Evolutionary conservation across 2,113 vertebrate genomes (phyloP).

Genomic region (Ascaphus truei): DNA sequence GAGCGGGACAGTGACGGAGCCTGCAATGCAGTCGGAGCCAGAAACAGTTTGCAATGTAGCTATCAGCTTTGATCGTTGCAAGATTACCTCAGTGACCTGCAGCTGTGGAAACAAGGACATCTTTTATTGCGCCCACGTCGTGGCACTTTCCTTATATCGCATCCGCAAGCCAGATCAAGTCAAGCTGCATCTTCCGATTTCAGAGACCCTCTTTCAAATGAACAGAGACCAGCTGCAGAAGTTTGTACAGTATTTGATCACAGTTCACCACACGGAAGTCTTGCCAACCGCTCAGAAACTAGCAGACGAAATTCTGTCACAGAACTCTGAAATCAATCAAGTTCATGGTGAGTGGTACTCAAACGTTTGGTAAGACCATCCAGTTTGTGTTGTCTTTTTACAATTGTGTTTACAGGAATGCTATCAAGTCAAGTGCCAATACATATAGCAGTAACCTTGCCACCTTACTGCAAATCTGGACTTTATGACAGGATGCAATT

Average conservation of each 20-base stretch:
- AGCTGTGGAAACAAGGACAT: conserved; percentile 99
- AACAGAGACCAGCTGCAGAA: conserved; percentile 98
- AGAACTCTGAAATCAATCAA: conserved; percentile 99
- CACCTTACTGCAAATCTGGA: no score
- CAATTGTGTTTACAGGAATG: not conserved
- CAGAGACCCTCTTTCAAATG: conserved; percentile 98
- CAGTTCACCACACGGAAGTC: conserved; percentile 96
- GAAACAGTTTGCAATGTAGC: conserved; percentile 95
- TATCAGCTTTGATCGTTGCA: conserved; percentile 99
- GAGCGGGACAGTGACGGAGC: conserved; percentile 95
- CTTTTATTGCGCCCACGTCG: conserved; percentile 97
- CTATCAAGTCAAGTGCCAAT: no score
- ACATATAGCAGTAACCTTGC: no score
- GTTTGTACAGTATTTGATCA: conserved; percentile 98
- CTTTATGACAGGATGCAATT: no score
- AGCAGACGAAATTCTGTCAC: conserved; percentile 96
- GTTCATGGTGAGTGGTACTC: conserved; percentile 84
- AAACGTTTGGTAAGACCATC: conserved; percentile 19
- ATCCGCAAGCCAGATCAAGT: conserved; percentile 97
- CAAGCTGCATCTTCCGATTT: conserved; percentile 98
- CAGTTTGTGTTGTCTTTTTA: conserved; percentile 10
- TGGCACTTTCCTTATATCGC: conserved; percentile 94
- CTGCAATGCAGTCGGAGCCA: conserved; percentile 85
- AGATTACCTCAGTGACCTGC: conserved; percentile 98
- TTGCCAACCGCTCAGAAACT: conserved; percentile 96